Base-by-base conservation (phyloP, 92 coral and sea anemone genomes). In the Umimayanthus chanpuru region DNA sequence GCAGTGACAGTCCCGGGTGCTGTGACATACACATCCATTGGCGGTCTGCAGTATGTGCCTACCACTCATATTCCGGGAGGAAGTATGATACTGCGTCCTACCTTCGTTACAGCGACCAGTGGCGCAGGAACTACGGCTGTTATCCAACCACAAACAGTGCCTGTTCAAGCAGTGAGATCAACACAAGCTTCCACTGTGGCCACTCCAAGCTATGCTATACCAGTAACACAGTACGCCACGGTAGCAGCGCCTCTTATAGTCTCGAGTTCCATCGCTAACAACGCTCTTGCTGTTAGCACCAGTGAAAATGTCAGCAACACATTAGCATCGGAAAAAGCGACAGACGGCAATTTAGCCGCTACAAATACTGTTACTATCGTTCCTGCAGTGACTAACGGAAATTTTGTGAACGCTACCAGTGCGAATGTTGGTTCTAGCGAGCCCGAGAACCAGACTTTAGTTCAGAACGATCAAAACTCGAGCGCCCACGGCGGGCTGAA, bases 171-270 rank as follows among this genome's bases (percentile, higher is more conserved):
- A 68, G 92, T 93, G 20, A 92, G 96, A 79, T 81, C 88, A 12
- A 95, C 96, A 30, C 96, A 90, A 26, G 94, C 96, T 64, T 90
- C 96, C 1, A 93, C 94, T n/a, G 85, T 95, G 20, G 92, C 94
- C 16, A 93, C 94, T 39, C 98, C 98, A 2, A 95, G 96, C 71
- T 95, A 95, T 85, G 98, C 98, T 50, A 95, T 95, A 65, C 98
- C 98, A 3, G 88, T 95, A n/a, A 85, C 94, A 55, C 98, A 95
- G 82, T 90, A 90, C 91, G 92, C 92, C 5, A 87, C 92, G 29
- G 87, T 83, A 7, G 78, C 87, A 25, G 91, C 92, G 23, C 96
- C 93, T 26, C 92, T 95, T 14, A 80, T 93, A 9, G 93, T 95
- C 43, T 92, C 98, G 73, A 88, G 95, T 36, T 90, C 94, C 41